phyloP scores from a whole-genome alignment of 2,888 invertebrate species.

The Stenodema calcarata region DNA sequence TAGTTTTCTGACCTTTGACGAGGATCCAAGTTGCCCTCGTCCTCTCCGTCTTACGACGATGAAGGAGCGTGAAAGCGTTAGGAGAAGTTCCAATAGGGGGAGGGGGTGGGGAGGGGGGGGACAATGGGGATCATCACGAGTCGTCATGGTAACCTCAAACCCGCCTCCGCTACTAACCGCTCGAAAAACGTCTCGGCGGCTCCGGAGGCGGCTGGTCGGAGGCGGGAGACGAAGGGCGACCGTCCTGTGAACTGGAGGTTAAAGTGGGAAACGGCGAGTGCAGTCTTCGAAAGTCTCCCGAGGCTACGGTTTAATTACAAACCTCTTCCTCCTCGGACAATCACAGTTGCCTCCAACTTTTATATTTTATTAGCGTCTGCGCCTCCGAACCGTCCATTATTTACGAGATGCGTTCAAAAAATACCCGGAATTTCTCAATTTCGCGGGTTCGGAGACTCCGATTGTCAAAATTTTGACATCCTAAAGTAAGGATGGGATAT shows the following conservation, averaged over 20 bases:
- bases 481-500: too few species aligned
- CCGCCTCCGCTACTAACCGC: slow-evolving; percentile 28
- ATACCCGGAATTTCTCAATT: too few species aligned
- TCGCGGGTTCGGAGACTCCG: too few species aligned
- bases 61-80: slow-evolving; percentile 21
- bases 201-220: background rate
- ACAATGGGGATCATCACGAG: slow-evolving; percentile 36
- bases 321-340: background rate
- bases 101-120: background rate
- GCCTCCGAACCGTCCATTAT: background rate
- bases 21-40: background rate
- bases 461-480: too few species aligned
- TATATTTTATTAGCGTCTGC: background rate
- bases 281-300: slow-evolving; percentile 23
- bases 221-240: background rate
- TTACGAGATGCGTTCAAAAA: too few species aligned
- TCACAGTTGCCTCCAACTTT: background rate
- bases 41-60: background rate
- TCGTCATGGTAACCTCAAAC: slow-evolving; percentile 42
- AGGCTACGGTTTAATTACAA: slow-evolving; percentile 39
- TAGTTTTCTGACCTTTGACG: slow-evolving; percentile 34
- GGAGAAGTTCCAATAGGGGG: background rate
- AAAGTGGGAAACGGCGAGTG: background rate
- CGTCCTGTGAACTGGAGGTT: background rate
- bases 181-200: background rate